A percentile compares a stretch with the other conserved stretches of the same genome.
phyloP scores from a whole-genome alignment of 2,113 vertebrate species.

The Pseudonaja textilis region DNA sequence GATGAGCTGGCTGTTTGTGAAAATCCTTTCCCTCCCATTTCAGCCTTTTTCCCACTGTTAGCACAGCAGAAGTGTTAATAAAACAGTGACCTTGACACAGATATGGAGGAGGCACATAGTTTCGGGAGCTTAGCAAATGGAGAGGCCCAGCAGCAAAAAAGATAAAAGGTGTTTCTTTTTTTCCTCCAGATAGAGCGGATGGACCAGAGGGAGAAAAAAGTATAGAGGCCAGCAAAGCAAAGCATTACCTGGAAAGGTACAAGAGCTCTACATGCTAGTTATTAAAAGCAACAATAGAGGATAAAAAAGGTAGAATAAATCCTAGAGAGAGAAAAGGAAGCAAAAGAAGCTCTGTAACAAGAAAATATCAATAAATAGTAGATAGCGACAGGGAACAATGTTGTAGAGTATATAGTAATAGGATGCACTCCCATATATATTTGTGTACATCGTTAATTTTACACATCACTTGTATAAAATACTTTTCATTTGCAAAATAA shows the following conservation, averaged over 20 bases:
- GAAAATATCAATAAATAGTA: not conserved
- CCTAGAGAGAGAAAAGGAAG: not conserved
- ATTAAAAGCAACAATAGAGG: not conserved
- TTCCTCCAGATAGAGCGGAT: not conserved
- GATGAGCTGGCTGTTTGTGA: not conserved
- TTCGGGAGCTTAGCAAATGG: not conserved
- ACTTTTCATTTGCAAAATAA: not conserved
- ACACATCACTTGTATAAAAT: not conserved
- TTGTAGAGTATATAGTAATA: not conserved
- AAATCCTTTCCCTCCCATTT: not conserved
- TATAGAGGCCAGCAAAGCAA: not conserved
- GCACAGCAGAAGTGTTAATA: not conserved
- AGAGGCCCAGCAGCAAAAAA: not conserved
- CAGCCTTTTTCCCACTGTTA: not conserved
- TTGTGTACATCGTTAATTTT: not conserved
- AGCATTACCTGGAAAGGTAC: not conserved
- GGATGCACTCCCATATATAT: not conserved
- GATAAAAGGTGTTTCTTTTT: not conserved
- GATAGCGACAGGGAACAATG: not conserved
- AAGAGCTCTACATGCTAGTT: not conserved
- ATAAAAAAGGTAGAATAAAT: not conserved
- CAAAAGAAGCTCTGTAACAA: not conserved
- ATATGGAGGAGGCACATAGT: not conserved
- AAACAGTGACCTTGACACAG: not conserved
- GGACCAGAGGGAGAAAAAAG: not conserved